Percentiles rank a stretch among this genome's conserved stretches.
Conservation (phyloP, 2,113 vertebrate species). For the Heloderma charlesbogerti region DNA sequence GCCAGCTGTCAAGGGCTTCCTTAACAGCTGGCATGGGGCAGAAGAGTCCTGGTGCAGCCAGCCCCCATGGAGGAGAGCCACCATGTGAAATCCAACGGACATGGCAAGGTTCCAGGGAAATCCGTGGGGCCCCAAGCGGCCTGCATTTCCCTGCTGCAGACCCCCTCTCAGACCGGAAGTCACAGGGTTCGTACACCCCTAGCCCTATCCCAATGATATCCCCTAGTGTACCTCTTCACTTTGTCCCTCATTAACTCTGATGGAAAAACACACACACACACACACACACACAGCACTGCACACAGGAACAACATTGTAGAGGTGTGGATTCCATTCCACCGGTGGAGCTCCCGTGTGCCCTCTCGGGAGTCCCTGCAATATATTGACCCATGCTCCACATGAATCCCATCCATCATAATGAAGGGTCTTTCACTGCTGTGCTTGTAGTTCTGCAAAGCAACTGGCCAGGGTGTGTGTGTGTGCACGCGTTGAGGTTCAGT, state of each 20-base stretch:
- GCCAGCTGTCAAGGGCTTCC: no score
- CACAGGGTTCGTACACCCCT: no score
- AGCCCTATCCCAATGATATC: not conserved
- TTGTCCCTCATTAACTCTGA: not conserved
- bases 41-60: no score
- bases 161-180: no score
- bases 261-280: not conserved
- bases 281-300: not conserved
- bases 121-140: no score
- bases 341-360: not conserved
- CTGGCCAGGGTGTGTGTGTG: not conserved
- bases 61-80: no score
- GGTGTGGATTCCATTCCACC: not conserved
- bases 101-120: no score
- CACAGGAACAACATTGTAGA: no score
- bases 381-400: not conserved
- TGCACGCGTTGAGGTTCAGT: not conserved
- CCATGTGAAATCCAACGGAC: no score
- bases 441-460: not conserved
- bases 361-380: no score
- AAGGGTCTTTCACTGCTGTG: not conserved
- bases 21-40: no score
- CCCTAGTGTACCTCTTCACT: not conserved
- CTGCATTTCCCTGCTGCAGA: no score
- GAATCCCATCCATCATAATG: not conserved